Evolutionary conservation across 2,797 vertebrate species (phyloP).

Genomic region (Melopsittacus undulatus): DNA sequence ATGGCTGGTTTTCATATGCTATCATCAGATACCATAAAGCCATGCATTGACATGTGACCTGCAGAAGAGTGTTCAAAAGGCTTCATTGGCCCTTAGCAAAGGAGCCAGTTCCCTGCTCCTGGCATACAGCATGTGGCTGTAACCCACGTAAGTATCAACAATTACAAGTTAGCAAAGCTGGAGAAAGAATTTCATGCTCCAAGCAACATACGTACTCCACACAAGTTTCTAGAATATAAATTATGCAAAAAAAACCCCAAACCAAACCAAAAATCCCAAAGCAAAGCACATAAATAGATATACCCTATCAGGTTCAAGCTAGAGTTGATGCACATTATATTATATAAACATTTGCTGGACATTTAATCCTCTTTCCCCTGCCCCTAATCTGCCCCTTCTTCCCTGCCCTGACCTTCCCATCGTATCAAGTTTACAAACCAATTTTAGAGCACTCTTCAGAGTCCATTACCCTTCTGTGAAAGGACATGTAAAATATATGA

Average conservation of each 20-base stretch:
- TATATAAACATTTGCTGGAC: neutral
- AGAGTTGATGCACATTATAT: neutral
- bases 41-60: neutral
- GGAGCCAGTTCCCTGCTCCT: neutral
- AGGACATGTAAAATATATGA: neutral
- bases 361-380: neutral
- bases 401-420: neutral
- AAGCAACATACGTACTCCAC: neutral
- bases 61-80: neutral
- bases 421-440: neutral
- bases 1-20: neutral
- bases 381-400: neutral
- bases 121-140: neutral
- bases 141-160: neutral
- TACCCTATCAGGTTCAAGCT: neutral
- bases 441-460: neutral
- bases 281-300: neutral
- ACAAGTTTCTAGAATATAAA: neutral
- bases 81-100: neutral
- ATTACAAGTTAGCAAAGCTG: neutral
- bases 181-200: neutral
- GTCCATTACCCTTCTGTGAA: neutral
- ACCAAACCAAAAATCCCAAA: fast-evolving
- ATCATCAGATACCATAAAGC: neutral
- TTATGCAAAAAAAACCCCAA: neutral